A percentile compares a stretch with the other conserved stretches of the same genome.
Conservation (phyloP, 2,113 vertebrate genomes). For the Corythornis cristatus region DNA sequence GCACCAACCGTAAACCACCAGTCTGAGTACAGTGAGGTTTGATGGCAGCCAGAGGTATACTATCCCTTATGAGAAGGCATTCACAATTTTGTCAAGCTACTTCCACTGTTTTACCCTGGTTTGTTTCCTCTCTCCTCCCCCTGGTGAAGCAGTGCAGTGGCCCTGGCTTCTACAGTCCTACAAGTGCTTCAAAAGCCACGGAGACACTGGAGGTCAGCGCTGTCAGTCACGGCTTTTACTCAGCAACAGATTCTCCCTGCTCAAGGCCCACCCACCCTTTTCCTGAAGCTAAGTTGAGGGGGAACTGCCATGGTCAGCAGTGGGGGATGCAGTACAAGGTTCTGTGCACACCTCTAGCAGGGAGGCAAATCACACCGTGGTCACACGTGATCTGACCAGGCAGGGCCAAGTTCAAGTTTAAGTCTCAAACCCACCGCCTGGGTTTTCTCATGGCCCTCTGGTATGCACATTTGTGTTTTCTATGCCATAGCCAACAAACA, state of each 20-base stretch:
- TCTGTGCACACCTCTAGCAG: conserved; percentile 29
- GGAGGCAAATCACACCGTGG: conserved; percentile 59
- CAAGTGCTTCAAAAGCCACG: conserved; percentile 33
- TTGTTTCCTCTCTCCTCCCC: not conserved
- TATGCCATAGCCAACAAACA: conserved; percentile 76
- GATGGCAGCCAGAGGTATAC: conserved; percentile 81
- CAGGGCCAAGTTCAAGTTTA: conserved; percentile 60
- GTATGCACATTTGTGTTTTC: conserved; percentile 54
- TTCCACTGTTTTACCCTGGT: not conserved
- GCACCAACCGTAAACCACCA: conserved; percentile 71
- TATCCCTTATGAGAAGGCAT: conserved; percentile 84
- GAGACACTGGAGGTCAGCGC: not conserved
- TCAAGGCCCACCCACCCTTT: not conserved
- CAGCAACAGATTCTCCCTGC: not conserved
- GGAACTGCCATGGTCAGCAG: not conserved
- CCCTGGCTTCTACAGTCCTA: not conserved
- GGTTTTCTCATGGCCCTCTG: conserved; percentile 42
- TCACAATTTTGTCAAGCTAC: conserved; percentile 67
- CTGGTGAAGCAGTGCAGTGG: not conserved
- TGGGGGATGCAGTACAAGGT: not conserved
- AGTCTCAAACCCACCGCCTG: conserved; percentile 62
- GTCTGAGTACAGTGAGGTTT: conserved; percentile 75
- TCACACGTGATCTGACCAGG: conserved; percentile 54
- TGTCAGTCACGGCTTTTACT: not conserved
- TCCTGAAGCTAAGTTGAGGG: conserved; percentile 26